A percentile compares a stretch with the other conserved stretches of the same genome.
Conservation (phyloP, 1,140 invertebrate species). For the Ylistrum balloti region DNA sequence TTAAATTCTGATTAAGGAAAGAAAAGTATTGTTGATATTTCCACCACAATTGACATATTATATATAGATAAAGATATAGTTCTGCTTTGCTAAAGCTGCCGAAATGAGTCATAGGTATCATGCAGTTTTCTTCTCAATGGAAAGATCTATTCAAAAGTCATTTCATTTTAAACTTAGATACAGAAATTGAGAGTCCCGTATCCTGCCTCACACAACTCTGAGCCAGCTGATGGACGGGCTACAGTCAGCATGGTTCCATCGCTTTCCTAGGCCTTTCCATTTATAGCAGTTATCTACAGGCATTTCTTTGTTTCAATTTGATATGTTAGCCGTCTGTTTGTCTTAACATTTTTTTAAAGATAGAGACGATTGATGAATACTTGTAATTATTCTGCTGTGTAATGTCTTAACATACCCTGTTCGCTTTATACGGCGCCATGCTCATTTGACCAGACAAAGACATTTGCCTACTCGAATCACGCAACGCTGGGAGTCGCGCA, state of each 20-base stretch:
- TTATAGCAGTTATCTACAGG: not conserved
- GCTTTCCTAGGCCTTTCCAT: not conserved
- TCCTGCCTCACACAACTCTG: not conserved
- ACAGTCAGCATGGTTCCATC: not conserved
- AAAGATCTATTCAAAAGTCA: not conserved
- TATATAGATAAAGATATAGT: too few species aligned
- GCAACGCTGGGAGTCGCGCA: not conserved
- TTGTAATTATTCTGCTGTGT: slow-evolving; percentile 39
- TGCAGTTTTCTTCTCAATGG: not conserved
- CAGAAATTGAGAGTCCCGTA: not conserved
- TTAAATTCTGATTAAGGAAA: too few species aligned
- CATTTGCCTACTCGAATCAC: not conserved
- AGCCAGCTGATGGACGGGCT: not conserved
- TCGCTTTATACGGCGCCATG: not conserved
- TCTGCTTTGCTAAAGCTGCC: too few species aligned
- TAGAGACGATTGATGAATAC: not conserved
- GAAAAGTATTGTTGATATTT: too few species aligned
- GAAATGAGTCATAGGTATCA: not conserved
- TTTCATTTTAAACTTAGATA: not conserved
- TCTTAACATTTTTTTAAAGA: not conserved
- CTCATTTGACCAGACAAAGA: slow-evolving; percentile 5
- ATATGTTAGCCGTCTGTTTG: slow-evolving; percentile 9
- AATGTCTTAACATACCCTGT: not conserved
- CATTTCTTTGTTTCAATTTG: not conserved
- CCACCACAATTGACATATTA: too few species aligned